Evolutionary conservation across 2,888 invertebrate species (phyloP).

Genomic region (Ennomos quercinarius): DNA sequence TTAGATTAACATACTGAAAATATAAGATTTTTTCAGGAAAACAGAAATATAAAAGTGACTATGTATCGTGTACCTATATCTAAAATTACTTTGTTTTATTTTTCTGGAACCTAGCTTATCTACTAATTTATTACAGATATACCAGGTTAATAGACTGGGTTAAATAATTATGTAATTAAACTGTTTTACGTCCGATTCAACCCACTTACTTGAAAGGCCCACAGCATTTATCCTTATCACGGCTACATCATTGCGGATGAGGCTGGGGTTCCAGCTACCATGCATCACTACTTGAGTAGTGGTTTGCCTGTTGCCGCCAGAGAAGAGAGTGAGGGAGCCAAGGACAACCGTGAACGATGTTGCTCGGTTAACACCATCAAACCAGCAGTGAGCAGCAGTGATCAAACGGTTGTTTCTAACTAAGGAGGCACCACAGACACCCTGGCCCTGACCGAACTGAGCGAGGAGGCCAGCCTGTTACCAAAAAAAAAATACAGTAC

Average conservation of each 20-base stretch:
- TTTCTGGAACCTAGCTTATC: too few relatives aligned
- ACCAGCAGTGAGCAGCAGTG: constrained; percentile 65
- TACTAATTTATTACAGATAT: too few relatives aligned
- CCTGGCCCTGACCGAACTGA: constrained; percentile 29
- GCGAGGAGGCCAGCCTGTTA: constrained; percentile 53
- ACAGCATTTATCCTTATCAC: constrained; percentile 46
- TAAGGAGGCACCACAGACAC: constrained; percentile 61
- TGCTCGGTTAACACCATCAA: constrained; percentile 58
- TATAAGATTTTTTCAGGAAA: too few relatives aligned
- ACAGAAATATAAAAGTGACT: too few relatives aligned
- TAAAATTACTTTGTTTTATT: too few relatives aligned
- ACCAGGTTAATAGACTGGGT: too few relatives aligned
- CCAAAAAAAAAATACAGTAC: not conserved
- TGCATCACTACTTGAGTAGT: constrained; percentile 54
- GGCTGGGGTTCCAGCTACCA: constrained; percentile 49
- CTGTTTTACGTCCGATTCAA: too few relatives aligned
- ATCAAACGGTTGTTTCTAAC: constrained; percentile 43
- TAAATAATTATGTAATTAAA: too few relatives aligned
- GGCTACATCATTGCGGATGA: constrained; percentile 60
- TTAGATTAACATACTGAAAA: too few relatives aligned
- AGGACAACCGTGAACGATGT: constrained; percentile 56
- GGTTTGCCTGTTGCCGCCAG: constrained; percentile 55
- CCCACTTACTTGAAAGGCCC: constrained; percentile 42
- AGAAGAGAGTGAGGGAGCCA: constrained; percentile 57
- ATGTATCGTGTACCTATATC: too few relatives aligned